These are phyloP conservation scores for Trissoscelio sp. DNA, from an alignment of 2,888 invertebrate species.

Conservation along the genomic window DNA sequence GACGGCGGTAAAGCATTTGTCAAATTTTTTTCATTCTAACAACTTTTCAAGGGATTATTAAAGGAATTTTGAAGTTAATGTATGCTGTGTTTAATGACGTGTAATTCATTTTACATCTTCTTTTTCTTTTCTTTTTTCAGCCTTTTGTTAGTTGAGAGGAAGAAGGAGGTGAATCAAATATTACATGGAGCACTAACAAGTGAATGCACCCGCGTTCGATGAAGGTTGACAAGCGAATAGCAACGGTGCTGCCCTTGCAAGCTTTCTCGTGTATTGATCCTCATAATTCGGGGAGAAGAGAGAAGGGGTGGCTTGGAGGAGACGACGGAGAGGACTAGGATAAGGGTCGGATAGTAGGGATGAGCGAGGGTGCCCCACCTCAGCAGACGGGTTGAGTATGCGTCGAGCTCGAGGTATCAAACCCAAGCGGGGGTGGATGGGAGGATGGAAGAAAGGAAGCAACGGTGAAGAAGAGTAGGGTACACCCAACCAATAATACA, in stretches of 20 bases:
- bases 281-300: constrained; percentile 81
- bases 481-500: constrained; percentile 82
- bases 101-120: not conserved
- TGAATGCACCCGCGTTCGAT: constrained; percentile 75
- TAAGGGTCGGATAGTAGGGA: constrained; percentile 67
- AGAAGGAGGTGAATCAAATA: constrained; percentile 1
- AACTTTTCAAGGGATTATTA: not conserved
- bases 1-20: constrained; percentile 31
- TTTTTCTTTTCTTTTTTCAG: no score
- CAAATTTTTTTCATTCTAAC: constrained; percentile 22
- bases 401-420: constrained; percentile 72
- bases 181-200: constrained; percentile 22
- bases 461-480: constrained; percentile 77
- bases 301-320: constrained; percentile 69
- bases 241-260: constrained; percentile 81
- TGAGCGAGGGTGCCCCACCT: constrained; percentile 76
- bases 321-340: constrained; percentile 68
- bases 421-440: constrained; percentile 73
- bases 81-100: constrained; percentile 4
- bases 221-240: constrained; percentile 80
- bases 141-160: not conserved
- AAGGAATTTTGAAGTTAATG: constrained; percentile 8
- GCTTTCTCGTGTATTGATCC: constrained; percentile 83
- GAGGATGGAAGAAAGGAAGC: constrained; percentile 76
- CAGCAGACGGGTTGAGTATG: constrained; percentile 76